Conservation (phyloP, 1,140 invertebrate species). For the fruit fly (Drosophila melanogaster) region Release_6_plus_ISO1_MT NC_004354.4:12356001-12356500, state of each 20-base stretch:
- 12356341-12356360: conserved; percentile 24
- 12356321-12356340: neutral
- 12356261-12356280: conserved; percentile 83
- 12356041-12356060: conserved; percentile 57
- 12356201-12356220: conserved; percentile 81
- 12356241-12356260: conserved; percentile 83
- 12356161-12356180: neutral
- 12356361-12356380: conserved; percentile 49
- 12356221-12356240: conserved; percentile 82
- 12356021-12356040: conserved; percentile 78
- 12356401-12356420: conserved; percentile 12
- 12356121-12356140: neutral
- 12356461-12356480: conserved; percentile 22
- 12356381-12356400: conserved; percentile 29
- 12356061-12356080: conserved; percentile 55
- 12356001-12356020: conserved; percentile 76
- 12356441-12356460: conserved; percentile 64
- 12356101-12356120: conserved; percentile 2
- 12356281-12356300: conserved; percentile 15
- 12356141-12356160: neutral
- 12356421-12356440: conserved; percentile 59
- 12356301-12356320: conserved; percentile 2
- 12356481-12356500: conserved; percentile 16
- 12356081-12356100: conserved; percentile 61
- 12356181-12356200: conserved; percentile 51